These are phyloP conservation scores for Ernsta delagoae DNA, from an alignment of 2,888 invertebrate species.

Conservation along the genomic window DNA sequence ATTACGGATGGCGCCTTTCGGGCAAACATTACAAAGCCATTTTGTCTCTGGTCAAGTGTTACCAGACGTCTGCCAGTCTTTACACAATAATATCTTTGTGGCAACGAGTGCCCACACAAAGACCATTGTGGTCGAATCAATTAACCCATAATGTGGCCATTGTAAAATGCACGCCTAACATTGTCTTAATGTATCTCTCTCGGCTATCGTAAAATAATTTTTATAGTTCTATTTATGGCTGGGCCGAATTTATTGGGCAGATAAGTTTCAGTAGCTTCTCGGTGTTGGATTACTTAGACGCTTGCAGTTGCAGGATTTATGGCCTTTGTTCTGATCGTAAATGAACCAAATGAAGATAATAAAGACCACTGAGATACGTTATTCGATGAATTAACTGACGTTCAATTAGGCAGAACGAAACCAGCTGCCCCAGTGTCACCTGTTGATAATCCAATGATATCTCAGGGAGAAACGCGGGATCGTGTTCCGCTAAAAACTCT, in stretches of 20 bases:
- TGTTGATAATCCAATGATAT: conserved; percentile 55
- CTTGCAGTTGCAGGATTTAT: conserved; percentile 55
- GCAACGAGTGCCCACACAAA: conserved; percentile 67
- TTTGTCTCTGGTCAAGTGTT: conserved; percentile 84
- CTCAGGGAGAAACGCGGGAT: conserved; percentile 51
- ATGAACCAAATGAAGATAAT: conserved; percentile 35
- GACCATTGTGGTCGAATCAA: conserved; percentile 81
- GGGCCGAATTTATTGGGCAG: conserved; percentile 76
- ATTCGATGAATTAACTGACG: conserved; percentile 46
- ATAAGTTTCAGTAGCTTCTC: conserved; percentile 75
- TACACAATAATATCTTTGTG: conserved; percentile 82
- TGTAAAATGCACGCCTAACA: conserved; percentile 76
- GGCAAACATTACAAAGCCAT: conserved; percentile 79
- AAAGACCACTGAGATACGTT: conserved; percentile 21
- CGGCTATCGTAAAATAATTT: conserved; percentile 79
- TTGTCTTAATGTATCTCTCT: conserved; percentile 81
- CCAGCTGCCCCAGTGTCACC: conserved; percentile 60
- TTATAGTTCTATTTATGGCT: conserved; percentile 81
- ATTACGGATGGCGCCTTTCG: conserved; percentile 81
- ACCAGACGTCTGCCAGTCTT: conserved; percentile 77
- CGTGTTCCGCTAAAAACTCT: conserved; percentile 64
- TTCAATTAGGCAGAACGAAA: conserved; percentile 49
- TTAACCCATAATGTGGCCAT: conserved; percentile 81
- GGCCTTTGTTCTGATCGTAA: conserved; percentile 58
- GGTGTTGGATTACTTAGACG: conserved; percentile 67